Conservation (phyloP, 1,140 invertebrate genomes). For the Bradysia coprophila region DNA sequence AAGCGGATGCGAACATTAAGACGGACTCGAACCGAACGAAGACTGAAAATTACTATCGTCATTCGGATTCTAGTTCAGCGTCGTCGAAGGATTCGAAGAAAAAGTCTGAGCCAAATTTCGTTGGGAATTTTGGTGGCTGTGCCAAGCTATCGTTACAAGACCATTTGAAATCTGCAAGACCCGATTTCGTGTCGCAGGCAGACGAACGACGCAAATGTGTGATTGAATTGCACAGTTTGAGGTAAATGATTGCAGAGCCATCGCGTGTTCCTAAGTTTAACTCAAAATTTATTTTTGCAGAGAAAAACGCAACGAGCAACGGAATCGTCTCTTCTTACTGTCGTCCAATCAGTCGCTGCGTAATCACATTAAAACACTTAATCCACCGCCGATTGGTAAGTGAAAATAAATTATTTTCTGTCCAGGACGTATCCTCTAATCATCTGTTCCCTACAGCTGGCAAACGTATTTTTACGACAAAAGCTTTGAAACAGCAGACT, state of each 20-base stretch:
- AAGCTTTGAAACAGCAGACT: constrained; percentile 18
- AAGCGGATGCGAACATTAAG: neutral
- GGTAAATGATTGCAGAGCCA: neutral
- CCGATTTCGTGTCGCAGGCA: constrained; percentile 13
- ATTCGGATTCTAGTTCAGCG: neutral
- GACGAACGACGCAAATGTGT: constrained; percentile 14
- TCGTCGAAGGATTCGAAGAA: neutral
- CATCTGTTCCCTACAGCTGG: neutral
- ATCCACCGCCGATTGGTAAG: neutral
- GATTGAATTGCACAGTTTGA: constrained; percentile 4
- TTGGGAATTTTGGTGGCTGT: constrained; percentile 1
- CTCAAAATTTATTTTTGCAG: constrained; percentile 9
- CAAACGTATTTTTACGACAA: constrained; percentile 11
- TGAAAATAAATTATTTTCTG: constrained; percentile 5
- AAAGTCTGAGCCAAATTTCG: neutral
- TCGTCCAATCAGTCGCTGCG: constrained; percentile 1
- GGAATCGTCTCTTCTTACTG: constrained; percentile 9
- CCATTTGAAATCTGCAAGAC: constrained; percentile 14
- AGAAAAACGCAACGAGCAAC: constrained; percentile 11
- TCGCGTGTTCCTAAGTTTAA: neutral
- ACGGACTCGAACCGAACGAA: neutral
- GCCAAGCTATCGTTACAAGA: constrained; percentile 12
- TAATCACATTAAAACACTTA: constrained; percentile 3
- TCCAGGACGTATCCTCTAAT: neutral
- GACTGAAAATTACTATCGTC: neutral